phyloP scores from a whole-genome alignment of 1,140 invertebrate species.

The Ephestia elutella region DNA sequence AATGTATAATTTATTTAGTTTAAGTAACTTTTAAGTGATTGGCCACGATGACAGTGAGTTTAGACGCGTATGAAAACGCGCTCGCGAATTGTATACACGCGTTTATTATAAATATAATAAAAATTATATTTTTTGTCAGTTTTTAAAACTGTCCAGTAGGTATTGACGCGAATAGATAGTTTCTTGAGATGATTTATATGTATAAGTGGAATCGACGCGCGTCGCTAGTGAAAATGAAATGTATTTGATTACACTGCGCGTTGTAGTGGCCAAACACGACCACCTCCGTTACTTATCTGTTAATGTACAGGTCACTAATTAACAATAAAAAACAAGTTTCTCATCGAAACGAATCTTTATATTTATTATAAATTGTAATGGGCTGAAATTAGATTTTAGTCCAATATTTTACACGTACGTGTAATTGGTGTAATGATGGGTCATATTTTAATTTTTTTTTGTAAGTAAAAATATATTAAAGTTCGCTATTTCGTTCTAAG shows the following conservation, averaged over 20 bases:
- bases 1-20: not conserved
- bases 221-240: too few relatives aligned
- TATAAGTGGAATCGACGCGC: not conserved
- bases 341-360: not conserved
- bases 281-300: not conserved
- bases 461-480: not conserved
- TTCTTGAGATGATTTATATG: not conserved
- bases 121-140: too few relatives aligned
- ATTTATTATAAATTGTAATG: not conserved
- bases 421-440: not conserved
- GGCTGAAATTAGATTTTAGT: conserved; percentile 1
- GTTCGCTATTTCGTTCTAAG: not conserved
- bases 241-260: not conserved
- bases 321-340: not conserved
- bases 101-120: not conserved
- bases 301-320: not conserved
- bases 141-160: too few relatives aligned
- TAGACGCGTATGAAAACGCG: not conserved
- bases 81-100: not conserved
- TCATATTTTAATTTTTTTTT: not conserved
- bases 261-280: not conserved
- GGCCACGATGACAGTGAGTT: not conserved
- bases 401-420: not conserved
- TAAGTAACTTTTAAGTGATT: not conserved
- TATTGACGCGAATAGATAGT: not conserved